A percentile compares a stretch with the other conserved stretches of the same genome.
Conservation (phyloP, 2,113 vertebrate genomes). For the Cochlearius cochlearius region DNA sequence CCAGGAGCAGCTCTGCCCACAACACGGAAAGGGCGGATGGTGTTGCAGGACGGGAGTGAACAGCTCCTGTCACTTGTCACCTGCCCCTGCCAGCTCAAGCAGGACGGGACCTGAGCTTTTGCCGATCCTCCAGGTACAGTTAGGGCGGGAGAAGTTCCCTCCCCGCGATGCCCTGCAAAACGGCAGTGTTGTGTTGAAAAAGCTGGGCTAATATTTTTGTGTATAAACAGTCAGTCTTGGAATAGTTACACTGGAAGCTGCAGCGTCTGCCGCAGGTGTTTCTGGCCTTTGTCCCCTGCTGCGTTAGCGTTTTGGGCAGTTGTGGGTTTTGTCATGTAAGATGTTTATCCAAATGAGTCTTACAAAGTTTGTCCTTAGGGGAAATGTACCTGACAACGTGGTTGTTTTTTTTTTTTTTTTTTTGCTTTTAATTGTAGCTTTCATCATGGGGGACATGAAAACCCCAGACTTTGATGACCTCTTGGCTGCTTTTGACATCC, state of each 20-base stretch:
- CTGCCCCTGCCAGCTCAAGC: neutral
- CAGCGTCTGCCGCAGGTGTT: neutral
- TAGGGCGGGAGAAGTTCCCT: neutral
- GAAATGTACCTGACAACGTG: neutral
- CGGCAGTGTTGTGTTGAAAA: neutral
- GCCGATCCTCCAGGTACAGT: neutral
- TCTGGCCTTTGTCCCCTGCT: neutral
- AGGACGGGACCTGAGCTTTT: neutral
- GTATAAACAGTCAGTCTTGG: neutral
- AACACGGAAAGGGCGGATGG: accelerated
- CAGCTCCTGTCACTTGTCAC: neutral
- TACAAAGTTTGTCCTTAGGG: neutral
- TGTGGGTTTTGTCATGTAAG: neutral
- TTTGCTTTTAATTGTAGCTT: conserved; percentile 62
- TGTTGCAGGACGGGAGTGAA: neutral
- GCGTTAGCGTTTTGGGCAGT: accelerated
- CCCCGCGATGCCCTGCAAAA: accelerated
- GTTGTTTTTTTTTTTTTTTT: too few relatives aligned
- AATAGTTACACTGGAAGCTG: neutral
- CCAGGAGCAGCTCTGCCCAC: neutral
- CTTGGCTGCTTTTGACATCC: conserved; percentile 98
- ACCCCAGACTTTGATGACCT: conserved; percentile 98
- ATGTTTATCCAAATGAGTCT: neutral
- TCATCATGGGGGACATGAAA: conserved; percentile 98
- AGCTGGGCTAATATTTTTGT: neutral